Conservation (phyloP, 1,140 invertebrate genomes). For the Dinoponera quadriceps region DNA sequence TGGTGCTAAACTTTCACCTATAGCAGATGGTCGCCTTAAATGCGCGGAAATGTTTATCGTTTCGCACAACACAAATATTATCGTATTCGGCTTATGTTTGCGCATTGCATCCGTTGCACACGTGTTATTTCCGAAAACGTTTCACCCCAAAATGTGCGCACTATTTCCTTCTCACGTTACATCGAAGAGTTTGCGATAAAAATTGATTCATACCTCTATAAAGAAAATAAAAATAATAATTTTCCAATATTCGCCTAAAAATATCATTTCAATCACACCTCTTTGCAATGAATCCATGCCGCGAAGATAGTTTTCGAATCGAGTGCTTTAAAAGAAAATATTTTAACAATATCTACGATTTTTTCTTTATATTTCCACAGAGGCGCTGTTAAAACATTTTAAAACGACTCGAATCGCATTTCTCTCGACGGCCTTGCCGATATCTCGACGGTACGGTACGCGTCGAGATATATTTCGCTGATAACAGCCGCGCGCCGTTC, state of each 20-base stretch:
- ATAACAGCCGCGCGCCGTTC: not conserved
- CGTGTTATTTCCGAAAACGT: conserved; percentile 57
- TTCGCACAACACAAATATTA: conserved; percentile 66
- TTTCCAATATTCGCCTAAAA: not conserved
- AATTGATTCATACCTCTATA: not conserved
- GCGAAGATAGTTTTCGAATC: too few relatives aligned
- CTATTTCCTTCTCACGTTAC: not conserved
- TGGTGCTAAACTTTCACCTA: conserved; percentile 9
- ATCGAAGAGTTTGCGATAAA: not conserved
- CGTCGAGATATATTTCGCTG: conserved; percentile 13
- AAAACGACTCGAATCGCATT: conserved; percentile 4
- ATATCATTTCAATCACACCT: not conserved
- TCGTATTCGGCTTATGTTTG: conserved; percentile 58
- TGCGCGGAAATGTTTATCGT: conserved; percentile 52
- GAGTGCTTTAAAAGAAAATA: not conserved
- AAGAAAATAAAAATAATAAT: not conserved
- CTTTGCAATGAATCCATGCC: not conserved
- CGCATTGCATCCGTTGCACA: conserved; percentile 55
- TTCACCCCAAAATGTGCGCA: not conserved
- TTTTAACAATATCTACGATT: not conserved
- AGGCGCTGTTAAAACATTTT: not conserved
- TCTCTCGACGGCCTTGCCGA: conserved; percentile 9
- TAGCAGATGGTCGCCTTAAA: conserved; percentile 32
- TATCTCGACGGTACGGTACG: not conserved
- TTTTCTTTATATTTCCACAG: not conserved